Conservation (phyloP, 2,797 vertebrate species). For the Tachyglossus aculeatus region DNA sequence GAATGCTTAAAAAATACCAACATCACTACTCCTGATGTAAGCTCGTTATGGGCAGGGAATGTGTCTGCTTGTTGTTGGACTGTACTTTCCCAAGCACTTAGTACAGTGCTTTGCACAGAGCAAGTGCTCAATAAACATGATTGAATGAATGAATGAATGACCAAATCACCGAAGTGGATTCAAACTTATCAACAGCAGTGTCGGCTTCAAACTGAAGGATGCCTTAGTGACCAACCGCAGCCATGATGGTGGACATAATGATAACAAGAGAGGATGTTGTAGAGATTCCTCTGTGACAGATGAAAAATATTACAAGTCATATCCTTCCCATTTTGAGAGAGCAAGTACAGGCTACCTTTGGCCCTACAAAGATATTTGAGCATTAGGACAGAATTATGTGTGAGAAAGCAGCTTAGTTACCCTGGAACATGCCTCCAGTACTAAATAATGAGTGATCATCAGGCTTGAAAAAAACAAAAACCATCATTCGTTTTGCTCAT, state of each 20-base stretch:
- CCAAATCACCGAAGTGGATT: too few species aligned
- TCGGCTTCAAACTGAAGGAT: too few species aligned
- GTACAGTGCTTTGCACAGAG: too few species aligned
- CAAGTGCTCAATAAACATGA: too few species aligned
- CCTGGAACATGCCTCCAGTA: neutral
- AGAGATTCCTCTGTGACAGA: slow-evolving; percentile 27
- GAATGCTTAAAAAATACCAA: too few species aligned
- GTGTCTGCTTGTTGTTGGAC: too few species aligned
- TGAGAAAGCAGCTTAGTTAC: slow-evolving; percentile 26
- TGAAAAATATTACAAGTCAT: slow-evolving; percentile 1
- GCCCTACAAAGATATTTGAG: neutral
- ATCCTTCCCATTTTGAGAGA: slow-evolving; percentile 38
- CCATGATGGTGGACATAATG: neutral
- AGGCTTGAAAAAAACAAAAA: slow-evolving; percentile 46
- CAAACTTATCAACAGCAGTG: too few species aligned
- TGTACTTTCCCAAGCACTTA: too few species aligned
- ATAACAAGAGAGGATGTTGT: slow-evolving; percentile 5
- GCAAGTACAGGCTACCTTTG: neutral
- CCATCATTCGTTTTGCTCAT: slow-evolving; percentile 46
- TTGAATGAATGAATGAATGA: too few species aligned
- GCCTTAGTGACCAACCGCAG: too few species aligned
- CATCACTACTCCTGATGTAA: too few species aligned
- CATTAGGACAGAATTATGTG: slow-evolving; percentile 22
- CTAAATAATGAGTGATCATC: slow-evolving; percentile 31
- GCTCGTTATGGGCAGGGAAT: too few species aligned